phyloP scores from a whole-genome alignment of 2,888 invertebrate species.

The Hedya salicella region DNA sequence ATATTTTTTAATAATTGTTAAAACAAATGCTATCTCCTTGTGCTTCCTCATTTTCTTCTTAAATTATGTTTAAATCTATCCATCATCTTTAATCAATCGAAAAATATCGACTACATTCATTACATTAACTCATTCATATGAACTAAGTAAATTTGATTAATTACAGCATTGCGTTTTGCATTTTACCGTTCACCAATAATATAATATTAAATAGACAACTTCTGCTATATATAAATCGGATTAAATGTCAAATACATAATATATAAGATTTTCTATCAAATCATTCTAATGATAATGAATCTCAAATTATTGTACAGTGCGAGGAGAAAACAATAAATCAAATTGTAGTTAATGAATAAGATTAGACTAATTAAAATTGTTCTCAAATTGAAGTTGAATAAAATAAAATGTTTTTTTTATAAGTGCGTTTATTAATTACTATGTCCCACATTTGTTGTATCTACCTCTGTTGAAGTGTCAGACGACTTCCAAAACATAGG shows the following conservation, averaged over 20 bases:
- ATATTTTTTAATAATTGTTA: no score
- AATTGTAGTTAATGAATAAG: slow-evolving; percentile 34
- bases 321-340: slow-evolving; percentile 37
- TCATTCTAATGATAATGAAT: slow-evolving; percentile 22
- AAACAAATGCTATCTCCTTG: no score
- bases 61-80: no score
- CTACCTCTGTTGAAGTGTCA: no score
- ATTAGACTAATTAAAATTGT: slow-evolving; percentile 58
- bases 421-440: slow-evolving; percentile 37
- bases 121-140: no score
- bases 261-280: slow-evolving; percentile 32
- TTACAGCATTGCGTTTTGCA: background rate
- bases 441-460: no score
- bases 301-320: slow-evolving; percentile 27
- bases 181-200: background rate
- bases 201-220: slow-evolving; percentile 1
- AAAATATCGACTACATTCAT: no score
- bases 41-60: no score
- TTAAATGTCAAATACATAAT: slow-evolving; percentile 9
- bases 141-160: no score
- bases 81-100: no score
- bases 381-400: slow-evolving; percentile 65
- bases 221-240: slow-evolving; percentile 19
- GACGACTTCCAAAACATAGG: no score
- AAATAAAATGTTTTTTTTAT: slow-evolving; percentile 65